These are phyloP conservation scores for Larimichthys polyactis DNA, from an alignment of 2,113 vertebrate genomes.

Conservation along the genomic window DNA sequence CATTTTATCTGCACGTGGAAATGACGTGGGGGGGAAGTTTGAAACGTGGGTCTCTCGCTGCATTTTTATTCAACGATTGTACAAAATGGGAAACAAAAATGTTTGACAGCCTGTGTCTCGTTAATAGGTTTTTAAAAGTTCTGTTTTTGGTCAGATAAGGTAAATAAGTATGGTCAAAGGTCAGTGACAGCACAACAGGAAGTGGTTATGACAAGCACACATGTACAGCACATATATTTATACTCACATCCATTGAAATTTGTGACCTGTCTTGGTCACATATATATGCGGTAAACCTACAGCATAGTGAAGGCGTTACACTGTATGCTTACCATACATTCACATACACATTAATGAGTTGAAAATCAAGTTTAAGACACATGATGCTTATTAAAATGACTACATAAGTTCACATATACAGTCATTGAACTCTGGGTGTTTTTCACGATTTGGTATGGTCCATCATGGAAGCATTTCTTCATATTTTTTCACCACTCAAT, in stretches of 20 bases:
- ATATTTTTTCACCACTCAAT: constrained; percentile 2
- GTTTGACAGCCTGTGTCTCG: constrained; percentile 1
- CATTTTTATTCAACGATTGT: constrained; percentile 24
- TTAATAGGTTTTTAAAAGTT: constrained; percentile 27
- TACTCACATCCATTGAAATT: constrained; percentile 46
- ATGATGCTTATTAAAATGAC: constrained; percentile 32
- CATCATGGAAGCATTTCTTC: constrained; percentile 12
- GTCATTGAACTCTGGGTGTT: constrained; percentile 30
- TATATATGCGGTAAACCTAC: constrained; percentile 47
- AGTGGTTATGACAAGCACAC: constrained; percentile 46
- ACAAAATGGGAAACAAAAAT: constrained; percentile 29
- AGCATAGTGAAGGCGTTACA: constrained; percentile 47
- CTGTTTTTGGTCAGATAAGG: constrained; percentile 19
- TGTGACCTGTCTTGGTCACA: constrained; percentile 18
- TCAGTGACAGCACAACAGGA: constrained; percentile 41
- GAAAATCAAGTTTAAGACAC: constrained; percentile 52
- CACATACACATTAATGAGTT: constrained; percentile 55
- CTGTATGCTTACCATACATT: constrained; percentile 59
- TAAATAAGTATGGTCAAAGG: constrained; percentile 8
- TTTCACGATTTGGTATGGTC: constrained; percentile 36
- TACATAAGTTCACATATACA: constrained; percentile 29
- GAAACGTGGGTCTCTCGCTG: constrained; percentile 4
- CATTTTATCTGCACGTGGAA: constrained; percentile 38
- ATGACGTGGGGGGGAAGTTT: background rate
- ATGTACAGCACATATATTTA: constrained; percentile 54